These are phyloP conservation scores for Ectobius pallidus DNA, from an alignment of 2,888 invertebrate genomes.

Conservation along the genomic window DNA sequence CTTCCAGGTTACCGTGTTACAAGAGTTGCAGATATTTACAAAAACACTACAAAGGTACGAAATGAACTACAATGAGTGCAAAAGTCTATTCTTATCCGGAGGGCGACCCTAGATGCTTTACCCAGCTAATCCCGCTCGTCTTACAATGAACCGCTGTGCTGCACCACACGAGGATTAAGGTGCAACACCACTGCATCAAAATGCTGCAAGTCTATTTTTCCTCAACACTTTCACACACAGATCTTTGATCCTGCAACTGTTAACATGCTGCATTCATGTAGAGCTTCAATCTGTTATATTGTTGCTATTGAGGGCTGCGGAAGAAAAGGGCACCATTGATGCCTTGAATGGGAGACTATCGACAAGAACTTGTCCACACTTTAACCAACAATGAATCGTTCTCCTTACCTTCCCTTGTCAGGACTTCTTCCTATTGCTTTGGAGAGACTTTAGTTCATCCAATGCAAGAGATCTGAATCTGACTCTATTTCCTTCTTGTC, in stretches of 20 bases:
- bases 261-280: not conserved
- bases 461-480: not conserved
- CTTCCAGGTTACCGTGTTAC: no score
- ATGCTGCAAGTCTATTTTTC: slow-evolving; percentile 9
- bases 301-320: not conserved
- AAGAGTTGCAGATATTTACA: no score
- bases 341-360: not conserved
- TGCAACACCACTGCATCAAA: not conserved
- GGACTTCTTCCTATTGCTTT: not conserved
- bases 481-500: slow-evolving; percentile 8
- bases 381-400: slow-evolving; percentile 10
- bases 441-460: not conserved
- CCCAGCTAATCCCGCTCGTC: not conserved
- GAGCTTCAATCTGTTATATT: not conserved
- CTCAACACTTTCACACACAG: not conserved
- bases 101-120: not conserved
- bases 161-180: not conserved
- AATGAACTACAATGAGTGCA: no score
- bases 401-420: not conserved
- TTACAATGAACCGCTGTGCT: not conserved
- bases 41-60: no score
- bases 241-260: slow-evolving; percentile 14
- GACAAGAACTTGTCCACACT: slow-evolving; percentile 19
- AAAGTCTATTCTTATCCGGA: not conserved
- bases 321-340: slow-evolving; percentile 14